Conservation (phyloP, 2,113 vertebrate genomes). For the Paradoxurus hermaphroditus region DNA sequence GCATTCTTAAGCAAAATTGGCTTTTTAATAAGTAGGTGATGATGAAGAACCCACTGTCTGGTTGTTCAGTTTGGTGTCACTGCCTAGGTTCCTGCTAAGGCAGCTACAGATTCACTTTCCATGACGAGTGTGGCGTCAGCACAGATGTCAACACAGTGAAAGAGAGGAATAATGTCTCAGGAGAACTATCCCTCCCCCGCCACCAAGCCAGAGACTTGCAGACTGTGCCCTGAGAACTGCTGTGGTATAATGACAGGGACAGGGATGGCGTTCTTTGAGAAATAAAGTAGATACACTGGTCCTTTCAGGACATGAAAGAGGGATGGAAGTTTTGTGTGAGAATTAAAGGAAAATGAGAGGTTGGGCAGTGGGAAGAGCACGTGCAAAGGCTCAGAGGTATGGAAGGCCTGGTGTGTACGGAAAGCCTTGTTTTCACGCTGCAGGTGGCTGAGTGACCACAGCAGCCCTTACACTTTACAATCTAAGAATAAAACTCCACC, state of each 20-base stretch:
- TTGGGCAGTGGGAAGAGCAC: not conserved
- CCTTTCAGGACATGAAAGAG: not conserved
- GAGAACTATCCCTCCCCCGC: not conserved
- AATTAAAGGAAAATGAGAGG: not conserved
- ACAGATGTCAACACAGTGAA: not conserved
- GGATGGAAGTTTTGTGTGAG: not conserved
- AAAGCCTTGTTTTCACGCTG: not conserved
- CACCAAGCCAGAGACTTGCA: not conserved
- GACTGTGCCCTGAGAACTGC: not conserved
- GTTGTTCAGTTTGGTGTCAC: not conserved
- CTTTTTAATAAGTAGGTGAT: not conserved
- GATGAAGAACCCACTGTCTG: not conserved
- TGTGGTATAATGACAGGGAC: rapidly evolving
- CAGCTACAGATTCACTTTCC: not conserved
- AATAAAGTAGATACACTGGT: not conserved
- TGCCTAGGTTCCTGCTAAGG: not conserved
- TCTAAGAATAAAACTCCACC: not conserved
- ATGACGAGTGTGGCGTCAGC: not conserved
- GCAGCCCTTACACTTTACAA: not conserved
- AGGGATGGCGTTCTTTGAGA: not conserved
- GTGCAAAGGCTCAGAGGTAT: not conserved
- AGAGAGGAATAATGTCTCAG: not conserved
- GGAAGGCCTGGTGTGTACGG: rapidly evolving
- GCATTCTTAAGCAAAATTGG: not conserved
- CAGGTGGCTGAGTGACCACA: not conserved